Conservation (phyloP, 2,797 vertebrate species). For the Podargus strigoides region DNA sequence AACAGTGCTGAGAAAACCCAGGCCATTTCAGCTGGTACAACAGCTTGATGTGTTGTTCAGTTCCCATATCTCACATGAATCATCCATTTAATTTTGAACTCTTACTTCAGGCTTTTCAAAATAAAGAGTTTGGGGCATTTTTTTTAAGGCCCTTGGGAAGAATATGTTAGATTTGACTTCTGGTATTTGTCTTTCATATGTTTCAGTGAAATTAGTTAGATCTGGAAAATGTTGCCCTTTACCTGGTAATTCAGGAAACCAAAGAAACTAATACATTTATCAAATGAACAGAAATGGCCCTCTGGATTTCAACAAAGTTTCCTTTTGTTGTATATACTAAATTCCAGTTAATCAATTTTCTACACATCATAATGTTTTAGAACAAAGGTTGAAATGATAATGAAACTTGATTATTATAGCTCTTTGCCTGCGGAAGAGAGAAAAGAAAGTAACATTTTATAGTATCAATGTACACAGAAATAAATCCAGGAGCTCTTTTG, state of each 20-base stretch:
- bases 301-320: slow-evolving; percentile 62
- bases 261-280: slow-evolving; percentile 71
- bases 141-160: slow-evolving; percentile 64
- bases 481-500: slow-evolving; percentile 38
- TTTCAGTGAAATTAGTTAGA: slow-evolving; percentile 69
- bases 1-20: slow-evolving; percentile 48
- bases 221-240: slow-evolving; percentile 75
- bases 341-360: slow-evolving; percentile 56
- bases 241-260: slow-evolving; percentile 74
- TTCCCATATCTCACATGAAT: slow-evolving; percentile 58
- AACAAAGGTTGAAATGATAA: slow-evolving; percentile 51
- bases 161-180: slow-evolving; percentile 69
- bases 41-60: slow-evolving; percentile 23
- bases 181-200: slow-evolving; percentile 74
- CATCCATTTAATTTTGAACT: slow-evolving; percentile 64
- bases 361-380: slow-evolving; percentile 52
- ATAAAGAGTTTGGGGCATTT: slow-evolving; percentile 32
- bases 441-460: slow-evolving; percentile 43
- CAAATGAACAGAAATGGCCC: slow-evolving; percentile 62
- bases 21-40: slow-evolving; percentile 24
- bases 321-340: slow-evolving; percentile 34
- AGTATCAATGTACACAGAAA: slow-evolving; percentile 27
- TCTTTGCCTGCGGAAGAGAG: slow-evolving; percentile 11
- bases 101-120: slow-evolving; percentile 58
- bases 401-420: slow-evolving; percentile 40